Evolutionary conservation across 2,888 invertebrate genomes (phyloP).

Genomic region (Parnassius apollo): DNA sequence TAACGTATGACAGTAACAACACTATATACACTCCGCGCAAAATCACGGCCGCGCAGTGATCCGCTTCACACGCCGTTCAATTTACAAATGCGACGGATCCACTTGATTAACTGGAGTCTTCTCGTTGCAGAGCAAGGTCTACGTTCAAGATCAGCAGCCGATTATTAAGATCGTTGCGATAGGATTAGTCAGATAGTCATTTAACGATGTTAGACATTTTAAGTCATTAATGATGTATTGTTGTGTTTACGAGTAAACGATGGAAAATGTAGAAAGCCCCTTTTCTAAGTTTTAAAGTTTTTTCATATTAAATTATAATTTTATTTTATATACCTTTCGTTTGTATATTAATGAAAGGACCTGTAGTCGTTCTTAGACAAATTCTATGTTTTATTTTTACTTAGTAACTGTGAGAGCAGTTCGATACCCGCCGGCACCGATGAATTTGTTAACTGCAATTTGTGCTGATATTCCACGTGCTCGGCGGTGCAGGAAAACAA

Average conservation of each 20-base stretch:
- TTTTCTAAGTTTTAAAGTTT: too few species aligned
- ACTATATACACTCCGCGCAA: conserved; percentile 43
- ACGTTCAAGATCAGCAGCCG: conserved; percentile 16
- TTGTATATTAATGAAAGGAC: too few species aligned
- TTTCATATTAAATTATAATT: too few species aligned
- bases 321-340: too few species aligned
- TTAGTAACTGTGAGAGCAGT: too few species aligned
- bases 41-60: conserved; percentile 71
- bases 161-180: conserved; percentile 5
- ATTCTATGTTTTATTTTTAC: too few species aligned
- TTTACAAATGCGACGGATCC: conserved; percentile 52
- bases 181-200: conserved; percentile 14
- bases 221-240: not conserved
- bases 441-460: too few species aligned
- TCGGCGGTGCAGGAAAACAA: too few species aligned
- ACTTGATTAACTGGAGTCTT: conserved; percentile 23
- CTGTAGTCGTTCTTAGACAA: too few species aligned
- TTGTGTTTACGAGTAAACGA: not conserved
- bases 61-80: conserved; percentile 69
- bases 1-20: not conserved
- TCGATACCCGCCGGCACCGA: too few species aligned
- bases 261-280: too few species aligned
- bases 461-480: too few species aligned
- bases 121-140: conserved; percentile 15
- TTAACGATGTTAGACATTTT: conserved; percentile 7